Base-by-base conservation (phyloP, 2,113 vertebrate genomes). In the Otus sunia region DNA sequence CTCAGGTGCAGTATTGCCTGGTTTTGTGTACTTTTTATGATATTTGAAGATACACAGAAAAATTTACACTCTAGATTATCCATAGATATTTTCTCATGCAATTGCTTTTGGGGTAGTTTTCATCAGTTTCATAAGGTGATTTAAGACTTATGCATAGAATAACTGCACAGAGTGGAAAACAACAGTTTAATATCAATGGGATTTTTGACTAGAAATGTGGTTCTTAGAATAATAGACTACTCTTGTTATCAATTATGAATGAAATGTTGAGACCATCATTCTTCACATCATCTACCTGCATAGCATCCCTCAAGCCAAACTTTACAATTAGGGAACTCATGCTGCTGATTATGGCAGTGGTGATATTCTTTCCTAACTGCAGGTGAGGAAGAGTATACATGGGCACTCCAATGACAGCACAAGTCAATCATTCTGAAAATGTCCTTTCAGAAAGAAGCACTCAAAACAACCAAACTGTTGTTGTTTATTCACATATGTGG, bases 231-330 rank as follows among this genome's bases (percentile, higher is more conserved):
- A 96, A 94, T 39, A 67, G 69, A 64, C 90, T 96, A 36, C 19
- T 87, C 55, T 76, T 95, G n/a, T 95, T 87, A 94, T 97, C 95
- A 96, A 68, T 97, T 96, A 94, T 85, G 82, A 72, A 95, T 97
- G 90, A 95, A 94, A 82, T 96, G 85, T 88, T 86, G 88, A 86
- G 87, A 94, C 84, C 59, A 10, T 94, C 49, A 75, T 78, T 92
- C 88, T 88, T 92, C 43, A 8, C 59, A 79, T 94, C 84, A 79
- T 81, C 67, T 94, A 43, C 77, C 47, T 86, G 53, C 58, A 49
- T 34, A 49, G 23, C 47, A 60, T 80, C n/a, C 20, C 53, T 95
- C 73, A 63, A 95, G 77, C 52, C 94, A 95, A 58, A 84, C 50
- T 29, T 74, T 34, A 41, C 3, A 25, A 67, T 29, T 78, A 41